Base-by-base conservation (phyloP, 1,140 invertebrate genomes). In the Euglossa dilemma region DNA sequence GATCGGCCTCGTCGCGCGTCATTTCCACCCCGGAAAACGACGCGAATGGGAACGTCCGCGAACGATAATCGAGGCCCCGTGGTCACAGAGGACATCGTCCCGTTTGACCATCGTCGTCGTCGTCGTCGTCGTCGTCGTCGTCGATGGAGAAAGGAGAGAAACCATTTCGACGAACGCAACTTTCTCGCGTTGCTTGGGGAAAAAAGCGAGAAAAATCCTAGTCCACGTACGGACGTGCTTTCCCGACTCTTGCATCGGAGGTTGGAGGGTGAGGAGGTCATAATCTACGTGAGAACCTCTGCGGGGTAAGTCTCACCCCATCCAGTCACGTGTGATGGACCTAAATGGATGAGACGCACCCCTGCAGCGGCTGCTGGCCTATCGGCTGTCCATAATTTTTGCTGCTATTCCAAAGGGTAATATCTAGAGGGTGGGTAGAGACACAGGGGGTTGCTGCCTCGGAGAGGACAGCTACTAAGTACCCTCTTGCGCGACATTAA, bases 291-390 rank as follows among this genome's bases (percentile, higher is more conserved):
- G 93, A 94, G 93, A 94, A 94, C 92, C 92, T 93, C 91, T 92
- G 92, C 90, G 90, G 90, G 91, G 90, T 90, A 92, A 90, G 91
- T 92, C 93, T 93, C 93, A 94, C 93, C 93, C 94, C 93, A 94
- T 92, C 92, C 90, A 94, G 93, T 94, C 93, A 94, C 94, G 94
- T 94, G 94, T 94, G 93, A 94, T 94, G 93, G 93, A 94, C 92
- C 93, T 94, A 94, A 94, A 94, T 94, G 93, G 93, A 94, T 94
- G 94, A 94, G 93, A 94, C 93, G 93, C 92, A 92, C 94, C 93
- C 93, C 92, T 91, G 85, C 81, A 81, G 86, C 85, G 84, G 81
- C 85, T 85, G 87, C 83, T 76, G 54, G 88, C 84, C 89, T 91
- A 91, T 91, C 90, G 90, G 85, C 87, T 91, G 87, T 90, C 91